These are phyloP conservation scores for Thunnus albacares DNA, from an alignment of 2,797 vertebrate genomes.

Conservation along the genomic window DNA sequence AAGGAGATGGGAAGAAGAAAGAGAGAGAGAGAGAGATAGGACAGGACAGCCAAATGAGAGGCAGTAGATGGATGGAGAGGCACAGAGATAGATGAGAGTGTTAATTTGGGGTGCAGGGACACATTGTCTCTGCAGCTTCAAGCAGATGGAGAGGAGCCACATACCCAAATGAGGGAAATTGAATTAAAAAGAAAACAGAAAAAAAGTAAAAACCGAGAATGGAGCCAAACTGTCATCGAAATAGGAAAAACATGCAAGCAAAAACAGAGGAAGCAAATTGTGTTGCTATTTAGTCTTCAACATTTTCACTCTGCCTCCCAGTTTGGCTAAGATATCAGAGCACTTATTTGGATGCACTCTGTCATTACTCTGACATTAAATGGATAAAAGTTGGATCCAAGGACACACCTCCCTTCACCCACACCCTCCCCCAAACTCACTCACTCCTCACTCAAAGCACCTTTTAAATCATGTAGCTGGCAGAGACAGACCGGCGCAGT, in stretches of 20 bases:
- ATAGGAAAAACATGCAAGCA: neutral
- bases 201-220: slow-evolving; percentile 8
- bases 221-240: slow-evolving; percentile 26
- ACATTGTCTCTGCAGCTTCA: slow-evolving; percentile 54
- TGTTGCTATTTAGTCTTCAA: neutral
- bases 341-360: slow-evolving; percentile 17
- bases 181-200: slow-evolving; percentile 5
- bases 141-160: slow-evolving; percentile 33
- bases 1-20: slow-evolving; percentile 14
- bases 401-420: slow-evolving; percentile 21
- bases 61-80: slow-evolving; percentile 56
- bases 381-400: slow-evolving; percentile 53
- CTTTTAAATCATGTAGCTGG: slow-evolving; percentile 35
- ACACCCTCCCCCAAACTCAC: slow-evolving; percentile 15
- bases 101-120: slow-evolving; percentile 57
- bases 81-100: slow-evolving; percentile 43
- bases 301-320: neutral
- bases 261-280: neutral
- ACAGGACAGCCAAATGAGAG: slow-evolving; percentile 54
- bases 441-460: slow-evolving; percentile 19
- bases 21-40: neutral
- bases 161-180: slow-evolving; percentile 33
- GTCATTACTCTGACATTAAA: slow-evolving; percentile 44
- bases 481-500: slow-evolving; percentile 33
- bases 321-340: slow-evolving; percentile 34